phyloP scores from a whole-genome alignment of 2,888 invertebrate species.

The Drosophila phalerata region DNA sequence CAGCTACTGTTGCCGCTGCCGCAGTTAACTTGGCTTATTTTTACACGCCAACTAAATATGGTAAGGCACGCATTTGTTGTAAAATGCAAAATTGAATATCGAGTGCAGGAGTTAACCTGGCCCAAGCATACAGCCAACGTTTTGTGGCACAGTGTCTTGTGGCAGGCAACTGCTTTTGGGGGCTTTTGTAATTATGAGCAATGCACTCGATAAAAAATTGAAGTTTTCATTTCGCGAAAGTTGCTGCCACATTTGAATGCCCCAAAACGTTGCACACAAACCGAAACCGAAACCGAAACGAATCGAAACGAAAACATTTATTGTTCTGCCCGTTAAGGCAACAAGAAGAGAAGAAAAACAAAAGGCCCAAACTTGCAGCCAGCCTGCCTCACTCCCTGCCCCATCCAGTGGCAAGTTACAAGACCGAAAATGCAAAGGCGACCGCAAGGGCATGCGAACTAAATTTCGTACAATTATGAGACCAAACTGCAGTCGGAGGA shows the following conservation, averaged over 20 bases:
- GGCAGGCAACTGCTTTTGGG: constrained; percentile 44
- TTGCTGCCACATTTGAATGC: constrained; percentile 67
- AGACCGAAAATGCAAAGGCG: constrained; percentile 51
- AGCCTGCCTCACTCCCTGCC: background rate
- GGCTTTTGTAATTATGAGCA: constrained; percentile 76
- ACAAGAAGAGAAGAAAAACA: constrained; percentile 41
- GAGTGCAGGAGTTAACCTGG: constrained; percentile 68
- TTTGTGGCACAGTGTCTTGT: constrained; percentile 17
- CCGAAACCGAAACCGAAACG: constrained; percentile 40
- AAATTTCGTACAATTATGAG: constrained; percentile 83
- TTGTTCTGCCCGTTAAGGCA: constrained; percentile 81
- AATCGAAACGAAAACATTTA: constrained; percentile 69
- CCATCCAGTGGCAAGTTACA: constrained; percentile 24
- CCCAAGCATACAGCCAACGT: constrained; percentile 19
- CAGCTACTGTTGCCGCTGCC: background rate
- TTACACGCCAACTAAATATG: constrained; percentile 84
- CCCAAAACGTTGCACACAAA: constrained; percentile 51
- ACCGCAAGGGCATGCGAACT: constrained; percentile 82
- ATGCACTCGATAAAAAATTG: constrained; percentile 81
- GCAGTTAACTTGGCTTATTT: constrained; percentile 61
- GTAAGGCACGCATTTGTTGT: constrained; percentile 86
- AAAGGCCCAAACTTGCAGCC: constrained; percentile 17
- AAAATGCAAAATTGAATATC: constrained; percentile 85
- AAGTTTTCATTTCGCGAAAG: constrained; percentile 81
- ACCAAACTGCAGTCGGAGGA: constrained; percentile 53